A percentile compares a stretch with the other conserved stretches of the same genome.
phyloP scores from a whole-genome alignment of 2,113 vertebrate genomes.

The Catharus minimus region DNA sequence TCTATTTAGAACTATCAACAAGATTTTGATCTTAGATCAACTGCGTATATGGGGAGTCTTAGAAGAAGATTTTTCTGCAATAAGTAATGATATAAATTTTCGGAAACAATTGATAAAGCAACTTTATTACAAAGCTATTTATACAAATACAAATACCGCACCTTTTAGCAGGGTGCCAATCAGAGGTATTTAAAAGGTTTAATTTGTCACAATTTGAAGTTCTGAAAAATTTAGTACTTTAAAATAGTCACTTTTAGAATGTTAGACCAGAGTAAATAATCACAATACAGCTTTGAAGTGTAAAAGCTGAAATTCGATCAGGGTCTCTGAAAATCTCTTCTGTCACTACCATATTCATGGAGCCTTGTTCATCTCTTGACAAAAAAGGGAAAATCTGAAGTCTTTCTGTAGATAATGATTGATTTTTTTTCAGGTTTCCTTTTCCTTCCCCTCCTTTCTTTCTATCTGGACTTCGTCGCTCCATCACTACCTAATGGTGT shows the following conservation, averaged over 20 bases:
- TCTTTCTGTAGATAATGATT: background rate
- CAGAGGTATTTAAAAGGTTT: background rate
- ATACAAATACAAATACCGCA: background rate
- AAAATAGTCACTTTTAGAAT: background rate
- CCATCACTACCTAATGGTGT: background rate
- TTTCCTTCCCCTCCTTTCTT: background rate
- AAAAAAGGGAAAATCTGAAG: background rate
- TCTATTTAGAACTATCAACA: background rate
- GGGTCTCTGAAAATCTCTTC: background rate
- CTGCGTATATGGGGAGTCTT: background rate
- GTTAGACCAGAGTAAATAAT: background rate
- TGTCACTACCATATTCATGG: background rate
- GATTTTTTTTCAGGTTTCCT: background rate
- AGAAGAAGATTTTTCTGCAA: background rate
- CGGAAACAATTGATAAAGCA: background rate
- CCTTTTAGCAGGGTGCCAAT: background rate
- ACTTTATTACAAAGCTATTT: background rate
- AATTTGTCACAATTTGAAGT: background rate
- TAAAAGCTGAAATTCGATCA: background rate
- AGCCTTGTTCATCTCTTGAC: background rate
- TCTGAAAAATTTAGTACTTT: background rate
- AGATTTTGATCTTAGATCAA: background rate
- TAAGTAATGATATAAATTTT: background rate
- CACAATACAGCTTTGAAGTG: background rate
- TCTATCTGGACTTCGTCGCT: background rate